Evolutionary conservation across 2,797 vertebrate genomes (phyloP).

Genomic region (Picus viridis): DNA sequence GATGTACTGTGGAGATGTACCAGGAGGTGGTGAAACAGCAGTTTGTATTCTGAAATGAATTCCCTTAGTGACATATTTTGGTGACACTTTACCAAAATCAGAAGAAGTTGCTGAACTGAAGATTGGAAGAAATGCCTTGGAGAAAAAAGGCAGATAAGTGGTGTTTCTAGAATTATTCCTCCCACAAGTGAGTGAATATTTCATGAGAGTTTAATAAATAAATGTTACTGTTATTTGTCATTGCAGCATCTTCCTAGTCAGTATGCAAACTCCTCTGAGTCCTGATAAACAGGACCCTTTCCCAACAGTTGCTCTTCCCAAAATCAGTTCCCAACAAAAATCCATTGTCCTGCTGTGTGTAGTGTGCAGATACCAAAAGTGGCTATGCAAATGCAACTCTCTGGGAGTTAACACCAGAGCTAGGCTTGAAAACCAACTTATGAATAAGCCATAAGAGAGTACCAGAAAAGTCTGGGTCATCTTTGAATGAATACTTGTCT

Average conservation of each 20-base stretch:
- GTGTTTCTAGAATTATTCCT: neutral
- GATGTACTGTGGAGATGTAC: neutral
- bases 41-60: neutral
- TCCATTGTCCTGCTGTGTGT: rapidly evolving
- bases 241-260: neutral
- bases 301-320: neutral
- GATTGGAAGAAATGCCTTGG: neutral
- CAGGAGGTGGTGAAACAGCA: neutral
- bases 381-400: neutral
- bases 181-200: neutral
- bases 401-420: neutral
- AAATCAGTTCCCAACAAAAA: neutral
- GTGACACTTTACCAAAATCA: neutral
- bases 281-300: neutral
- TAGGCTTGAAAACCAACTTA: neutral
- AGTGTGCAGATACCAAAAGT: neutral
- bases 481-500: neutral
- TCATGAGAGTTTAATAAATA: neutral
- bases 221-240: neutral
- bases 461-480: neutral
- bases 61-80: neutral
- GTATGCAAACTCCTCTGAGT: neutral
- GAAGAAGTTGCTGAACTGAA: neutral
- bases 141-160: neutral
- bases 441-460: neutral